phyloP scores from a whole-genome alignment of 1,140 invertebrate genomes.

The Branchinecta lynchi region DNA sequence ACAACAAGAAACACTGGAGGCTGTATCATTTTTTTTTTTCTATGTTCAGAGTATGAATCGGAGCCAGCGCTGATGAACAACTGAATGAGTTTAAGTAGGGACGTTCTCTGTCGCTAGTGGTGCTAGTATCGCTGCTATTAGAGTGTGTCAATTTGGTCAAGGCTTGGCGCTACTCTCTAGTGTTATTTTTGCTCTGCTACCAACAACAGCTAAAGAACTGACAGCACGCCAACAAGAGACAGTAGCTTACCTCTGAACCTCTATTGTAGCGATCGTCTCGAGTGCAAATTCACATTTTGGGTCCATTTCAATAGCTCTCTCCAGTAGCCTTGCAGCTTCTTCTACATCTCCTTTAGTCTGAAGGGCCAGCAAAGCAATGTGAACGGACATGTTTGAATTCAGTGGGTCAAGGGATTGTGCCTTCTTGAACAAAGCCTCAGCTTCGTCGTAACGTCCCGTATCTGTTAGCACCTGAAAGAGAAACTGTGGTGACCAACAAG shows the following conservation, averaged over 20 bases:
- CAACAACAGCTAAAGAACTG: neutral
- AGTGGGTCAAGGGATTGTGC: neutral
- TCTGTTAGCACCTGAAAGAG: conserved; percentile 33
- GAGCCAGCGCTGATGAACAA: too few relatives aligned
- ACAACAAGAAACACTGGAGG: too few relatives aligned
- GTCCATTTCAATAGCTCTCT: conserved; percentile 70
- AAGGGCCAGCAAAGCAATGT: conserved; percentile 47
- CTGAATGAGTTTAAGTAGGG: too few relatives aligned
- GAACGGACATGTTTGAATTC: neutral
- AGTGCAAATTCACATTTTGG: conserved; percentile 84
- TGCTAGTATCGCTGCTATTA: too few relatives aligned
- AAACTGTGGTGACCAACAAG: neutral
- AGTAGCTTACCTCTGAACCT: conserved; percentile 63
- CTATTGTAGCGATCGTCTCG: conserved; percentile 82
- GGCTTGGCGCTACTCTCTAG: too few relatives aligned
- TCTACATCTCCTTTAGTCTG: conserved; percentile 65
- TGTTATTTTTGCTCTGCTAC: too few relatives aligned
- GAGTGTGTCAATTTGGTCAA: too few relatives aligned
- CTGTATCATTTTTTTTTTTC: too few relatives aligned
- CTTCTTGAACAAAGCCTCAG: conserved; percentile 33
- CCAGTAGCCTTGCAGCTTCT: conserved; percentile 57
- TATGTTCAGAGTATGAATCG: too few relatives aligned
- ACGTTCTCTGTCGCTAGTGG: too few relatives aligned
- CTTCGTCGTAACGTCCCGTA: conserved; percentile 34
- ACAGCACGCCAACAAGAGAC: neutral